Evolutionary conservation across 1,140 invertebrate species (phyloP).

Genomic region (Nylanderia fulva): DNA sequence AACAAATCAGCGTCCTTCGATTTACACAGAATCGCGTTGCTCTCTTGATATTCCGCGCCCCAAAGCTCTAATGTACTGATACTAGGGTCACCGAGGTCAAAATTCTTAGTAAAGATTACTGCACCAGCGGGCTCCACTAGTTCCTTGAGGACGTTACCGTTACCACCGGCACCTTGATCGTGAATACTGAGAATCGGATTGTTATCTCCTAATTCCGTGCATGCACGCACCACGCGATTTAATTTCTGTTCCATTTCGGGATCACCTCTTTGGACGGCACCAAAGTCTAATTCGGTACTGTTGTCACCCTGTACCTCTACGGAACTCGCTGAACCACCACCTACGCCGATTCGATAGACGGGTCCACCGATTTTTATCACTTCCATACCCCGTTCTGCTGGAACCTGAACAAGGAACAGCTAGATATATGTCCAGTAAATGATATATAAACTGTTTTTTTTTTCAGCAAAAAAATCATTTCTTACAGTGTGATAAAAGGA

Average conservation of each 20-base stretch:
- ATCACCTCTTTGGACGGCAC: constrained; percentile 98
- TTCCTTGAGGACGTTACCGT: constrained; percentile 99
- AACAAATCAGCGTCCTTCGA: constrained; percentile 89
- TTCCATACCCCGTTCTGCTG: constrained; percentile 88
- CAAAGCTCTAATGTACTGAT: constrained; percentile 97
- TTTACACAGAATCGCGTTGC: constrained; percentile 94
- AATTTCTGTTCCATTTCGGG: constrained; percentile 99
- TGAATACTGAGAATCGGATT: constrained; percentile 98
- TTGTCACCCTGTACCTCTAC: constrained; percentile 96
- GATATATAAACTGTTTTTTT: too few relatives aligned
- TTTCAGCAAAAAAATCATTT: too few relatives aligned
- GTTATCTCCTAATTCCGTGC: constrained; percentile 91
- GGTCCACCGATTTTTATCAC: constrained; percentile 98
- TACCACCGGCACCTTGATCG: constrained; percentile 98
- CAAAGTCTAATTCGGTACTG: constrained; percentile 95
- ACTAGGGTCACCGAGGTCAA: constrained; percentile 97
- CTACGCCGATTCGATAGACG: constrained; percentile 98
- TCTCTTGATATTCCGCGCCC: constrained; percentile 99
- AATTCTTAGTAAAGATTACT: constrained; percentile 94
- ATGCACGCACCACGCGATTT: constrained; percentile 96
- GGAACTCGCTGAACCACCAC: constrained; percentile 98
- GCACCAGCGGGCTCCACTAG: constrained; percentile 97
- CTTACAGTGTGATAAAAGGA: too few relatives aligned
- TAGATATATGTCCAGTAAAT: too few relatives aligned
- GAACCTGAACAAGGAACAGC: neutral